Percentiles rank a stretch among this genome's conserved stretches.
Evolutionary conservation across 2,797 vertebrate genomes (phyloP).

Genomic region (Spinus olivaceus): DNA sequence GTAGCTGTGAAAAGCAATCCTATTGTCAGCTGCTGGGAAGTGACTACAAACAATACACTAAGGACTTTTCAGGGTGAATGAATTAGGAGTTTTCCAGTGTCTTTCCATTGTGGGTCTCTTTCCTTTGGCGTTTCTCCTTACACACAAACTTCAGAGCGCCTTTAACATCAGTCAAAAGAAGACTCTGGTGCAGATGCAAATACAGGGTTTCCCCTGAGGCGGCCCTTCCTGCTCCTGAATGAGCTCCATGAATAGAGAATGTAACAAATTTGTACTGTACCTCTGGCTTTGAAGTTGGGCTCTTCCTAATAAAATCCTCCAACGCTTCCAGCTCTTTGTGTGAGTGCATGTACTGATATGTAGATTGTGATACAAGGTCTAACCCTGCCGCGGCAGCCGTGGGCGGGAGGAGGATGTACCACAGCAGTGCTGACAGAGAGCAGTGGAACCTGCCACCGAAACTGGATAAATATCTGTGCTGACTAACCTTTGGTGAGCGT

Average conservation of each 20-base stretch:
- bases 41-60: background rate
- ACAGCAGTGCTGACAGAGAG: fast-evolving
- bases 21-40: background rate
- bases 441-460: background rate
- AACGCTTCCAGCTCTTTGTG: constrained; percentile 53
- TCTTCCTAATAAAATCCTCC: constrained; percentile 49
- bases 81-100: background rate
- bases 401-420: constrained; percentile 12
- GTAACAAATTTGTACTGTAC: constrained; percentile 50
- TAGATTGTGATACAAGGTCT: constrained; percentile 42
- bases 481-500: background rate
- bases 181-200: constrained; percentile 11
- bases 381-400: background rate
- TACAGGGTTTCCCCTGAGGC: background rate
- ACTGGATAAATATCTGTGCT: background rate
- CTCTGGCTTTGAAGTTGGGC: constrained; percentile 55
- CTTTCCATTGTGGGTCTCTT: background rate
- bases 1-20: background rate
- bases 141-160: background rate
- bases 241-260: constrained; percentile 30
- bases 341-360: constrained; percentile 28
- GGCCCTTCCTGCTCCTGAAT: constrained; percentile 32
- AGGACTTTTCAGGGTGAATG: background rate
- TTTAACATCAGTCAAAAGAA: background rate
- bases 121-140: background rate